Base-by-base conservation (phyloP, 2,888 invertebrate genomes). In the Sclerodermus sp. region DNA sequence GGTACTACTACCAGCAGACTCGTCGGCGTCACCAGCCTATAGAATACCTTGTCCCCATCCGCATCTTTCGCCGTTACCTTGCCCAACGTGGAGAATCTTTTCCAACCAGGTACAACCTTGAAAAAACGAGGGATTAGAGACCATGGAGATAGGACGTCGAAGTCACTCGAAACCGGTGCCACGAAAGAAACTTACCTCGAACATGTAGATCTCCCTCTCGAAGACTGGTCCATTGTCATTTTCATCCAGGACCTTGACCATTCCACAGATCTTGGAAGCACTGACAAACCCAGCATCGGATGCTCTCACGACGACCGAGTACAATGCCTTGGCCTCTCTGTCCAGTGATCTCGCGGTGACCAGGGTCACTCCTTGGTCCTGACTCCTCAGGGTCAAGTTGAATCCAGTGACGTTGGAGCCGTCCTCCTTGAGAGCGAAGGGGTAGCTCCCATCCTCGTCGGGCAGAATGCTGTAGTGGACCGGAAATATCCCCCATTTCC, bases 191-290 rank as follows among this genome's bases (percentile, higher is more conserved):
- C 70, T 66, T 16, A 90, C 81, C 64, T 87, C 82, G 73, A 93
- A 94, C 63, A 87, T 85, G 74, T 94, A 94, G 42, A 89, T 82
- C 51, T 85, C 84, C 60, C 88, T 85, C 34, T 87, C 86, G 76
- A 96, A 95, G 32, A 89, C 82, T 0, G 96, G 96, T 55, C 89
- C 86, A 76, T 96, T 96, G 78, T 96, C 96, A 76, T 96, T 96
- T 75, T 91, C 91, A 73, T 96, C 94, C 17, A 87, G 80, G 18
- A 97, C 85, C 15, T 85, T 84, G 34, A 96, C 67, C 3, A 58
- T 10, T 10, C 96, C 84, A 58, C 87, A 88, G n/a, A 92, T 87
- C 18, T 87, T 85, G 0, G 92, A 91, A 64, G 87, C 89, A 76
- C 92, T 93, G 42, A 91, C 84, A 38, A 89, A 91, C 62, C 87